Percentiles rank a stretch among this genome's conserved stretches.
Evolutionary conservation across 1,140 invertebrate species (phyloP).

Genomic region (Gryon sp.): DNA sequence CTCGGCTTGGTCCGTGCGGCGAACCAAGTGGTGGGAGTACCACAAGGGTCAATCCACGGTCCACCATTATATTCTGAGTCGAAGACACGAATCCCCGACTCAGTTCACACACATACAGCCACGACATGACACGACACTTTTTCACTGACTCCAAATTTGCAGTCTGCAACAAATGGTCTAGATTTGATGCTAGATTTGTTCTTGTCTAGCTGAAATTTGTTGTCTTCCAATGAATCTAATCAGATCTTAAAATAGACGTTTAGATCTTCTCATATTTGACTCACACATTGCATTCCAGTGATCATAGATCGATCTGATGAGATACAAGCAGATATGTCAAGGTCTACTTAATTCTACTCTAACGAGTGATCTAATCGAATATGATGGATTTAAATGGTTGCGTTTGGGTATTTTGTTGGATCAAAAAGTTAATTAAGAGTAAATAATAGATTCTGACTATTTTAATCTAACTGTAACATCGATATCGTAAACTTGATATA

Average conservation of each 20-base stretch:
- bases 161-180: constrained; percentile 10
- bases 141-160: constrained; percentile 27
- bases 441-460: too few relatives aligned
- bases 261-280: constrained; percentile 1
- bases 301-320: not conserved
- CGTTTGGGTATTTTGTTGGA: too few relatives aligned
- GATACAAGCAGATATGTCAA: not conserved
- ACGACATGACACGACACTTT: constrained; percentile 43
- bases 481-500: too few relatives aligned
- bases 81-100: constrained; percentile 60
- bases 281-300: not conserved
- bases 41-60: constrained; percentile 74
- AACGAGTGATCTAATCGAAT: not conserved
- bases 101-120: constrained; percentile 48
- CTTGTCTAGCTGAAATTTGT: not conserved
- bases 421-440: too few relatives aligned
- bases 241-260: not conserved
- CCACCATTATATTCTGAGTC: constrained; percentile 63
- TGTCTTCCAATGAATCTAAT: not conserved
- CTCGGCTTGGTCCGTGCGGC: constrained; percentile 35
- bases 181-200: constrained; percentile 8
- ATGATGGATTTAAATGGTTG: not conserved
- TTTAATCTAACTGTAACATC: too few relatives aligned
- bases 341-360: not conserved
- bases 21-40: constrained; percentile 72